These are phyloP conservation scores for Drosophila antonietae DNA, from an alignment of 2,888 invertebrate species.

Conservation along the genomic window DNA sequence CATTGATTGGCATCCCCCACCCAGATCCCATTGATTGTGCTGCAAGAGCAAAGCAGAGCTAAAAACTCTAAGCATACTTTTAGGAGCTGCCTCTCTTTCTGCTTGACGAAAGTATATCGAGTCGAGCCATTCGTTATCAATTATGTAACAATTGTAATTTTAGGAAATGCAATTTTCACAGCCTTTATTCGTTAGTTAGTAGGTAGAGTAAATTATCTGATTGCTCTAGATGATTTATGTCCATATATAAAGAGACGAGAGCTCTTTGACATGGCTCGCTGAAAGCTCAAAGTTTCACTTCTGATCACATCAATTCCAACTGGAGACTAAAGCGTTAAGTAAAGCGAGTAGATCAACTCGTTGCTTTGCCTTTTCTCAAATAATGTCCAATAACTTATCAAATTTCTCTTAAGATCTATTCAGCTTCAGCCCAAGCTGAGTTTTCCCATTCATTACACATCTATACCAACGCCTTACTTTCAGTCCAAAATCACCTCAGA, in stretches of 20 bases:
- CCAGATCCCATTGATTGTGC: background rate
- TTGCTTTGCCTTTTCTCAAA: too few species aligned
- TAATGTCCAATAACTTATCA: too few species aligned
- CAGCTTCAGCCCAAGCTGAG: too few species aligned
- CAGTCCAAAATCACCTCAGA: too few species aligned
- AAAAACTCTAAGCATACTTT: background rate
- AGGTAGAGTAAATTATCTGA: background rate
- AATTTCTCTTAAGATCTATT: too few species aligned
- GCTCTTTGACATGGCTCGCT: background rate
- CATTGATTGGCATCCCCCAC: constrained; percentile 7
- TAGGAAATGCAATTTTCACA: background rate
- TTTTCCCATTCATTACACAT: background rate
- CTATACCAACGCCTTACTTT: too few species aligned
- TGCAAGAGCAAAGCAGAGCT: background rate
- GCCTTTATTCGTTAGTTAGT: background rate
- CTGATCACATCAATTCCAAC: background rate
- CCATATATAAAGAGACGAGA: background rate
- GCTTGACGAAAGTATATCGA: background rate
- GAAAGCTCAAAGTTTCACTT: background rate
- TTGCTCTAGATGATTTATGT: background rate
- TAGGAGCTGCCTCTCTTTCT: background rate
- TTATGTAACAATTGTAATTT: background rate
- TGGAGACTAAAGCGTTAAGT: background rate
- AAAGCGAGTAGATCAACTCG: too few species aligned
- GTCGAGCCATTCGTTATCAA: background rate